Conservation (phyloP, 2,113 vertebrate genomes). For the Ranitomeya variabilis region DNA sequence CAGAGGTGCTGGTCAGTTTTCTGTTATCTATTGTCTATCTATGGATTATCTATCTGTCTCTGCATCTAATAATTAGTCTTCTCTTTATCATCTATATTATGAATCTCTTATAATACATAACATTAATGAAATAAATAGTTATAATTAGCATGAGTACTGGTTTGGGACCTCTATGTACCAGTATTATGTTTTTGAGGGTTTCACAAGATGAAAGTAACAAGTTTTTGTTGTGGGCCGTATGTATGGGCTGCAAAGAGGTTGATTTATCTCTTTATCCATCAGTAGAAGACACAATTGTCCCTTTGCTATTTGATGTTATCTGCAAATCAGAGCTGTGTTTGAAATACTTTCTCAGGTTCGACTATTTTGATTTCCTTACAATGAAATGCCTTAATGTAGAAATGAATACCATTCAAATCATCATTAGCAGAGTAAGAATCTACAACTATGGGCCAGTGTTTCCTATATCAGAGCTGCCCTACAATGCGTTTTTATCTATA, state of each 20-base stretch:
- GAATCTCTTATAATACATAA: not conserved
- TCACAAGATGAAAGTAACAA: not conserved
- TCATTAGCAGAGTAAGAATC: not conserved
- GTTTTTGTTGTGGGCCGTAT: constrained; percentile 1
- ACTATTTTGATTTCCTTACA: constrained; percentile 55
- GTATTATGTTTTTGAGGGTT: not conserved
- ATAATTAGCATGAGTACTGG: not conserved
- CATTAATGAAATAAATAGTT: not conserved
- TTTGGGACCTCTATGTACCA: not conserved
- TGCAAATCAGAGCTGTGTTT: constrained; percentile 49
- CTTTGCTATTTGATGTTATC: constrained; percentile 47
- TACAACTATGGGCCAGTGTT: constrained; percentile 18
- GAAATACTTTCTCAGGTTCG: constrained; percentile 60
- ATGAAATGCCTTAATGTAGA: constrained; percentile 60
- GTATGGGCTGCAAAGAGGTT: not conserved
- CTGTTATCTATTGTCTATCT: not conserved
- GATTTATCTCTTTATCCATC: constrained; percentile 1
- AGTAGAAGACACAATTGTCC: not conserved
- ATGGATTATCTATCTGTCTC: not conserved
- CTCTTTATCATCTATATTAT: not conserved
- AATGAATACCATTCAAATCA: constrained; percentile 58
- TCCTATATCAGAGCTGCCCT: not conserved
- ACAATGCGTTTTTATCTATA: not conserved
- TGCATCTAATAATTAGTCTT: not conserved
- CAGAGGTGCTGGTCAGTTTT: not conserved